Percentiles rank a stretch among this genome's conserved stretches.
Conservation (phyloP, 2,113 vertebrate species). For the Synodontis membranacea region DNA sequence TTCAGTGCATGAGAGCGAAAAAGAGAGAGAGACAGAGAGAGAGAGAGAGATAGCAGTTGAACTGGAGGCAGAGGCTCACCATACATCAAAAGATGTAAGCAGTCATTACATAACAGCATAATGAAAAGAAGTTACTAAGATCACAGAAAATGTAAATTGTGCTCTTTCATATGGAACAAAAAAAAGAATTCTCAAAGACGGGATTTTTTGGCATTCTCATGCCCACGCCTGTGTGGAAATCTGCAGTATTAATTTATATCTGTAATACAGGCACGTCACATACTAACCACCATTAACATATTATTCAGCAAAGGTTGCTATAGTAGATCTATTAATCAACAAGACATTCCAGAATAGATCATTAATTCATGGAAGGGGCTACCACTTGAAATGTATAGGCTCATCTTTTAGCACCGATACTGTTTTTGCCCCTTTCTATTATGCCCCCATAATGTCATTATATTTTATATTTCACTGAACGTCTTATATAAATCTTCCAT, state of each 20-base stretch:
- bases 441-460: slow-evolving; percentile 20
- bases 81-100: background rate
- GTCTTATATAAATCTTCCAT: background rate
- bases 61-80: background rate
- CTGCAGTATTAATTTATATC: background rate
- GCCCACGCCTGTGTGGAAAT: background rate
- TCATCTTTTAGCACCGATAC: slow-evolving; percentile 29
- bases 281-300: slow-evolving; percentile 47
- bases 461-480: slow-evolving; percentile 5
- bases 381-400: slow-evolving; percentile 56
- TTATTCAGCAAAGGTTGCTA: slow-evolving; percentile 58
- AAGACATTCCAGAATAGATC: slow-evolving; percentile 55
- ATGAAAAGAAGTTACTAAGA: background rate
- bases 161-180: background rate
- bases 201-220: background rate
- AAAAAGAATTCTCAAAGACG: background rate
- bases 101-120: background rate
- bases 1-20: slow-evolving; percentile 3
- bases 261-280: background rate
- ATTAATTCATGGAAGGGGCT: slow-evolving; percentile 58
- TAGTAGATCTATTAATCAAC: slow-evolving; percentile 67
- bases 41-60: background rate
- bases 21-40: background rate
- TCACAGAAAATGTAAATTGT: background rate
- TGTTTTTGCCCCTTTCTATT: background rate